Evolutionary conservation across 2,888 invertebrate species (phyloP), one percentile per base, ranked within the genome.

Genomic region (Sceliomorpha sp.): DNA sequence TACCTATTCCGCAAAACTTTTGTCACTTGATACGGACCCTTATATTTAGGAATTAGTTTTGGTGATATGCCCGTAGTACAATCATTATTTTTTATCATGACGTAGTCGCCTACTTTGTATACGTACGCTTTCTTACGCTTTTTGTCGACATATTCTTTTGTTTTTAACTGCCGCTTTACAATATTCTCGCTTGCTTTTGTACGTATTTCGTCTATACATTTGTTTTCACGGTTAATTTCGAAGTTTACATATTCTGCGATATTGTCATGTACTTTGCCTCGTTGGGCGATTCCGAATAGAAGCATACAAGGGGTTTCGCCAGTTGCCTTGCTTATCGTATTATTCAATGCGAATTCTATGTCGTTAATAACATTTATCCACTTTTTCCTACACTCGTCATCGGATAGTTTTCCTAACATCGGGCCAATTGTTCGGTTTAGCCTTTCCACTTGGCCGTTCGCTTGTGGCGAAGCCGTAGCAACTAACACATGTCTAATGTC

Each of bases 281-380:
- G 69, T 37, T 83, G 81, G 13, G 75, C 26, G 1, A 70, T 44
- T 2, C 79, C 81, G 42, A 79, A 79, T 31, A 55, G 24, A 27
- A 79, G 40, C 36, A 40, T 70, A 58, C 75, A 72, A 3, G 79
- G 76, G 0, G 78, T 76, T 39, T 78, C 66, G 1, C 75, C 74
- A 0, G 80, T 82, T 9, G 74, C 50, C 39, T 72, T 63, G 37
- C 63, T 60, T 3, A 76, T 34, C 0, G 58, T 29, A 34, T 69
- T 72, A 37, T 73, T 73, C 9, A 72, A 10, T 1, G 66, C 53
- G 45, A 29, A 62, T 20, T 73, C 66, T 1, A 60, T 62, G 7
- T 62, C 32, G 1, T 13, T 47, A 4, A 70, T 5, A n/a, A 40
- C 26, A 12, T 60, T 31, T 17, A 50, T 40, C 72, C 72, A 73